Evolutionary conservation across 2,113 vertebrate species (phyloP), one percentile per base, ranked within the genome.

Genomic region (Epinephelus fuscoguttatus): DNA sequence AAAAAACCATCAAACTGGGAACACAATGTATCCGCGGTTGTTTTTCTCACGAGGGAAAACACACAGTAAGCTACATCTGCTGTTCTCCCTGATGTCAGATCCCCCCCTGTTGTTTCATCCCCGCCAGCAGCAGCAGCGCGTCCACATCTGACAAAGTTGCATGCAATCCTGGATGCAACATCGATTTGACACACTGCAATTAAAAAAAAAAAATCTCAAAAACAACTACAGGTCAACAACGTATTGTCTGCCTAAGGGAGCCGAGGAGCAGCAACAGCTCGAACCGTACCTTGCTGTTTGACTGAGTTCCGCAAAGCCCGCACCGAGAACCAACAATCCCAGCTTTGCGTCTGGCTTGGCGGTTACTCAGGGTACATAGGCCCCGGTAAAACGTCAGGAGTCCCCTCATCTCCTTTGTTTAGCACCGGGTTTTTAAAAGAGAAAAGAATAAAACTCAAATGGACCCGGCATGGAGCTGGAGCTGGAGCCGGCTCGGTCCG

Each of bases 231-330:
- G 30, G 67, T 59, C 25, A 80, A 57, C 80, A 4, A 18, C 23
- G 69, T 25, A 64, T 75, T 77, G 3, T 77, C 78, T 33, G 52
- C 69, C 61, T 50, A 49, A 13, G 12, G 0, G 60, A 86, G 55
- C 74, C 45, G 55, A 25, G 79, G 69, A 37, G 64, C 75, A 71
- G 83, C 64, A 63, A 56, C 81, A 75, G 71, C 71, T 86, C 61
- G 12, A 72, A 70, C 75, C 88, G 82, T 94, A 95, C 94, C 94
- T 94, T 93, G 80, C 69, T 85, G 19, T 68, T 69, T 30, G 91
- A 91, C 84, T 75, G 90, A 85, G 88, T 92, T 92, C 93, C 94
- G 88, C 91, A 91, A 89, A 94, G 89, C 78, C 92, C 90, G 92
- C 91, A 91, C 84, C 88, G 86, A 88, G 90, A 89, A 85, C 88